These are phyloP conservation scores for Spodoptera littoralis DNA, from an alignment of 2,888 invertebrate genomes.

Conservation along the genomic window DNA sequence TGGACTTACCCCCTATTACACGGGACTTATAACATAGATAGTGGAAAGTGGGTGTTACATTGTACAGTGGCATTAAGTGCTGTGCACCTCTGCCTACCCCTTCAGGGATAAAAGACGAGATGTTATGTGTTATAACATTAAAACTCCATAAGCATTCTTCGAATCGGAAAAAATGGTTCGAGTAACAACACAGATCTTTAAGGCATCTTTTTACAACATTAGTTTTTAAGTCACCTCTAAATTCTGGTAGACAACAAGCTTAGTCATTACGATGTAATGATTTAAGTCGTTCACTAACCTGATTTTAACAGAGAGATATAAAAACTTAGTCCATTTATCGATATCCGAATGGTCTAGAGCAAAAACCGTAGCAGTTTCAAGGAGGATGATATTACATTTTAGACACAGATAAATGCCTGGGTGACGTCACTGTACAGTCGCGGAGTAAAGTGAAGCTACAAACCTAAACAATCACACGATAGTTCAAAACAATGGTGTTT, in stretches of 20 bases:
- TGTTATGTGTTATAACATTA: too few species aligned
- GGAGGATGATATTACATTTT: conserved; percentile 40
- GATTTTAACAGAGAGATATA: conserved; percentile 7
- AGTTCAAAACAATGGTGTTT: conserved; percentile 62
- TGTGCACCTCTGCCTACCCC: too few species aligned
- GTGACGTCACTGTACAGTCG: conserved; percentile 57
- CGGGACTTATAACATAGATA: too few species aligned
- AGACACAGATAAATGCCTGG: conserved; percentile 39
- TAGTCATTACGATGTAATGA: conserved; percentile 6
- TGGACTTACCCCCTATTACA: too few species aligned
- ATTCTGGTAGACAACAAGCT: conserved; percentile 3
- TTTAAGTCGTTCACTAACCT: conserved; percentile 13
- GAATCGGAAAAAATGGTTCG: too few species aligned
- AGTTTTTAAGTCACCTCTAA: conserved; percentile 18
- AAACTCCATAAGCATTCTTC: too few species aligned
- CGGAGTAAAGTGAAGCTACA: conserved; percentile 57
- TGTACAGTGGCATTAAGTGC: too few species aligned
- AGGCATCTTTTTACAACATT: conserved; percentile 12
- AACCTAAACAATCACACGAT: conserved; percentile 76
- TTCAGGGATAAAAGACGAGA: too few species aligned
- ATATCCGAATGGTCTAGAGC: conserved; percentile 21
- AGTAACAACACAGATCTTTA: background rate
- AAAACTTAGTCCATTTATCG: conserved; percentile 39
- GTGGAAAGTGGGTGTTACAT: too few species aligned
- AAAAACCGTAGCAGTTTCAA: conserved; percentile 42